phyloP scores from a whole-genome alignment of 2,888 invertebrate species.

The Limnephilus lunatus region DNA sequence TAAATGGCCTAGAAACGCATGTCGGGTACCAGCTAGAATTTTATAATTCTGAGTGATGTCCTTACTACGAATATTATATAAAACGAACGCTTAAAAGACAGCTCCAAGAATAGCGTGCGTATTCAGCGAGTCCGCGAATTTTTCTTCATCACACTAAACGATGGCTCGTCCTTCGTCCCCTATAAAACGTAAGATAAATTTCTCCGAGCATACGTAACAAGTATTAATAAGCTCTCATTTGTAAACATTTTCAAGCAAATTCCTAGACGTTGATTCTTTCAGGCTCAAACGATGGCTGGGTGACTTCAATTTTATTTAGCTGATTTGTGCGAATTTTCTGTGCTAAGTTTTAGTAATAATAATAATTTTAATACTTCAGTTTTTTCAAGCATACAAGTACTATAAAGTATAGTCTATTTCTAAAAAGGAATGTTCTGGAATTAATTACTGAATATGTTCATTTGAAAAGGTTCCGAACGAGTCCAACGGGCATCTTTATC shows the following conservation, averaged over 20 bases:
- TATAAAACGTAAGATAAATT: constrained; percentile 33
- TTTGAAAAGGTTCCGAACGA: background rate
- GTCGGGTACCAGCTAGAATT: too few species aligned
- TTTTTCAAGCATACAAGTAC: too few species aligned
- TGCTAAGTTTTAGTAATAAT: background rate
- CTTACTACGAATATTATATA: too few species aligned
- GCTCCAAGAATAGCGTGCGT: background rate
- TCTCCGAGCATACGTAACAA: constrained; percentile 42
- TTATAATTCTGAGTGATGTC: too few species aligned
- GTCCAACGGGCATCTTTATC: background rate
- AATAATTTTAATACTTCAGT: background rate
- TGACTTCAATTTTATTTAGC: background rate
- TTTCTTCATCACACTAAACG: constrained; percentile 12
- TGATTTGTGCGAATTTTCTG: background rate
- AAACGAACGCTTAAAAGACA: background rate
- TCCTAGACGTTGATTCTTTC: background rate
- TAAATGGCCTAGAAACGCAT: too few species aligned
- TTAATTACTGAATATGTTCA: background rate
- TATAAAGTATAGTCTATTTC: background rate
- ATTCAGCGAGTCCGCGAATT: background rate
- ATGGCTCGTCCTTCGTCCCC: background rate
- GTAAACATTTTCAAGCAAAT: constrained; percentile 50
- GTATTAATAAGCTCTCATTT: constrained; percentile 56
- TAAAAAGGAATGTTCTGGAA: background rate
- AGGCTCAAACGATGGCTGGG: background rate